Evolutionary conservation across 2,797 vertebrate genomes (phyloP).

Genomic region (Spea hammondii): DNA sequence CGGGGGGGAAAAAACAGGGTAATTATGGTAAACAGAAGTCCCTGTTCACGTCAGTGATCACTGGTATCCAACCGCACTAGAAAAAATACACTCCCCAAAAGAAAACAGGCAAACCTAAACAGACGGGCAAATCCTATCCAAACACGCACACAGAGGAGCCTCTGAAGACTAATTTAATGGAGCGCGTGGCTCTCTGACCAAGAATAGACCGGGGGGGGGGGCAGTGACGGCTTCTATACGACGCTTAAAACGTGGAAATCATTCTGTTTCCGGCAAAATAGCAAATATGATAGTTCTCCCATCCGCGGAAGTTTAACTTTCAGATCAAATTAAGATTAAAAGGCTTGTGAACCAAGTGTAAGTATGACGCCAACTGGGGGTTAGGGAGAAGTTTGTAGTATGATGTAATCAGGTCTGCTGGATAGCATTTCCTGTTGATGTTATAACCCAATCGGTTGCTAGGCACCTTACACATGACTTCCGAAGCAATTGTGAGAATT

Average conservation of each 20-base stretch:
- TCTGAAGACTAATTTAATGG: constrained; percentile 13
- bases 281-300: no score
- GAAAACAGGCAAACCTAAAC: constrained; percentile 42
- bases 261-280: no score
- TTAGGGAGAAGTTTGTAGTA: no score
- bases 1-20: constrained; percentile 25
- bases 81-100: constrained; percentile 46
- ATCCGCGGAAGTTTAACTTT: no score
- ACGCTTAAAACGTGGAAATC: not conserved
- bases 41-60: constrained; percentile 41
- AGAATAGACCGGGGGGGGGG: not conserved
- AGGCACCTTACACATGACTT: no score
- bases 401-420: no score
- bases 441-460: no score
- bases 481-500: no score
- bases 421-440: no score
- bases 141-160: constrained; percentile 18
- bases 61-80: constrained; percentile 43
- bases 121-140: constrained; percentile 27
- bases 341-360: no score
- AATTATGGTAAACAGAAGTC: constrained; percentile 48
- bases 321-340: no score
- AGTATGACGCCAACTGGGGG: no score
- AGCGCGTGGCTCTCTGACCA: constrained; percentile 21
- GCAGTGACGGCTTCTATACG: not conserved